Conservation (phyloP, 2,113 vertebrate species). For the Phalacrocorax brasilianus region DNA sequence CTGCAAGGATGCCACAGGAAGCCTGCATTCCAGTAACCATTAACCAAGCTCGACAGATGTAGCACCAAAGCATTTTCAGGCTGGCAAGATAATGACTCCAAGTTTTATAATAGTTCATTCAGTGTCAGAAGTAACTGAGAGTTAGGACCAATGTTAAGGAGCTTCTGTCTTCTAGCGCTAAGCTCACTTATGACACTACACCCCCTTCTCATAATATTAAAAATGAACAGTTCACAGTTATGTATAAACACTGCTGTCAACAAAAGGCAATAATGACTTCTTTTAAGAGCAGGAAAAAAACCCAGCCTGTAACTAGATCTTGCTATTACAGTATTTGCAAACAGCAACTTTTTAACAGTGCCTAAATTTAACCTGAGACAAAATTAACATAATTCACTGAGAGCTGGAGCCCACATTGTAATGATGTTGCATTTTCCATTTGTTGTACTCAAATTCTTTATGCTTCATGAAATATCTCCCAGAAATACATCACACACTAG, state of each 20-base stretch:
- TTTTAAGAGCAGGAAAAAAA: background rate
- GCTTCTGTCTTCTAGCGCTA: background rate
- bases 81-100: background rate
- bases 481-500: background rate
- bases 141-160: background rate
- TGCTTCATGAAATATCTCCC: background rate
- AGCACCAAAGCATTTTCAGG: background rate
- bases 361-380: background rate
- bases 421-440: background rate
- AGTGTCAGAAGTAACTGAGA: background rate
- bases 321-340: background rate
- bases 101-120: background rate
- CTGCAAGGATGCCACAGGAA: background rate
- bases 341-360: background rate
- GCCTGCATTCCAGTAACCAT: background rate
- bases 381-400: background rate
- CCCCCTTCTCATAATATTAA: background rate
- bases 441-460: background rate
- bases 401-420: background rate
- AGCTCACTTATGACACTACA: background rate
- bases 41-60: background rate
- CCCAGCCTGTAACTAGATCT: background rate
- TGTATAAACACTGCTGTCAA: background rate
- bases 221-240: background rate
- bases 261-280: background rate